Percentiles rank a stretch among this genome's conserved stretches.
These are phyloP conservation scores for Halichoerus grypus DNA, from an alignment of 2,113 vertebrate genomes.

Conservation along the genomic window DNA sequence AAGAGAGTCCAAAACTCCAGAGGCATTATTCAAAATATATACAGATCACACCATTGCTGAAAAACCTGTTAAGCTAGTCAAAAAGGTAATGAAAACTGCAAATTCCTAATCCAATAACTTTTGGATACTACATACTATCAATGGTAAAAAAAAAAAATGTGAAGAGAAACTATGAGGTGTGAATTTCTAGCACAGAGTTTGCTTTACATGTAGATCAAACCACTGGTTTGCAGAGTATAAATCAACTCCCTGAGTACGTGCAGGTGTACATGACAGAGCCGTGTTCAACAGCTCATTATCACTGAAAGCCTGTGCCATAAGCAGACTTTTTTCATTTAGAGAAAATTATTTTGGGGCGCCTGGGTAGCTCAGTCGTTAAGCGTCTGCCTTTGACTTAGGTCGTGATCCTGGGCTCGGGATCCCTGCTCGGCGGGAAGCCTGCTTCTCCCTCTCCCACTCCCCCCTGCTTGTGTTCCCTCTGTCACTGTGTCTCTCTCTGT, in stretches of 20 bases:
- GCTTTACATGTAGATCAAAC: background rate
- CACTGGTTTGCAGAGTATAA: background rate
- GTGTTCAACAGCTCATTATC: background rate
- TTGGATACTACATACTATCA: background rate
- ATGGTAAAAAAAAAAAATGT: background rate
- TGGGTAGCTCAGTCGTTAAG: no score
- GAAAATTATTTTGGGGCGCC: background rate
- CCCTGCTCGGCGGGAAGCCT: no score
- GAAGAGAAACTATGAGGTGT: background rate
- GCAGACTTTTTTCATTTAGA: background rate
- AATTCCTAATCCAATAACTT: background rate
- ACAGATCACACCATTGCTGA: background rate
- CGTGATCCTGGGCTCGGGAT: no score
- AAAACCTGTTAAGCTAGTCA: background rate
- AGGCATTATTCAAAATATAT: background rate
- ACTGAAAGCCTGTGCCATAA: background rate
- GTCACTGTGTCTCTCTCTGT: no score
- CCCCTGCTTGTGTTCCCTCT: no score
- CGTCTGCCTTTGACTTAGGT: no score
- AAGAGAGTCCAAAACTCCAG: background rate
- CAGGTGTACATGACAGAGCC: background rate
- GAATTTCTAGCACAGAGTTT: background rate
- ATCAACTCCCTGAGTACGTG: background rate
- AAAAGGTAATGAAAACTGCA: background rate
- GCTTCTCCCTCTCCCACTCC: no score